Percentiles rank a stretch among this genome's conserved stretches.
Evolutionary conservation across 2,113 vertebrate species (phyloP).

Genomic region (Cinclus mexicanus): DNA sequence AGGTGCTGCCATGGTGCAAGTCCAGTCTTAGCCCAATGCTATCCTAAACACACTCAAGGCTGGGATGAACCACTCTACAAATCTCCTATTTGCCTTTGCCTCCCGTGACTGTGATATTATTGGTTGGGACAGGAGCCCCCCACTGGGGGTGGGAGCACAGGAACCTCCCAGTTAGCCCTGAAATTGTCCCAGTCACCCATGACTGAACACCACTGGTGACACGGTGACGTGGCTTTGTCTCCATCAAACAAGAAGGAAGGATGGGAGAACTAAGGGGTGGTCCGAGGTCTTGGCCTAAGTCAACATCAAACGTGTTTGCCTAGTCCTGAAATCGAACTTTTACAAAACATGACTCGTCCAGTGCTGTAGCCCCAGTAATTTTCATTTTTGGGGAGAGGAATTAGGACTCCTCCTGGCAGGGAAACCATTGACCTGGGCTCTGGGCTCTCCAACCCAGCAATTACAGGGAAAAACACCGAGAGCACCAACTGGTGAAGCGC

Average conservation of each 20-base stretch:
- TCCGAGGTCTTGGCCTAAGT: neutral
- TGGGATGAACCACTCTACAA: neutral
- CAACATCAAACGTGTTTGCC: neutral
- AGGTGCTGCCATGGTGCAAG: neutral
- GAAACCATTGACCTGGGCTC: neutral
- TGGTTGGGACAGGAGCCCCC: neutral
- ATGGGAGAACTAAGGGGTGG: neutral
- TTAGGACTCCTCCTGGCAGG: neutral
- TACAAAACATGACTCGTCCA: neutral
- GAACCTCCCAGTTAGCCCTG: neutral
- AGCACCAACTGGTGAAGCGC: neutral
- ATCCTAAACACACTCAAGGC: neutral
- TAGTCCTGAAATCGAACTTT: neutral
- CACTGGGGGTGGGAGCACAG: neutral
- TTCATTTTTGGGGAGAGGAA: neutral
- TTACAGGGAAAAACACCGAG: neutral
- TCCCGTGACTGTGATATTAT: neutral
- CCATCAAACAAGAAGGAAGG: neutral
- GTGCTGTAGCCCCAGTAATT: neutral
- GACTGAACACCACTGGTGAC: neutral
- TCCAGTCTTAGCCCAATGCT: neutral
- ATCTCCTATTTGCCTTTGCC: neutral
- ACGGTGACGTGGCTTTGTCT: rapidly evolving
- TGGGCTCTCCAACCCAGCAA: neutral
- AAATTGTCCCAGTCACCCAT: neutral